Evolutionary conservation across 1,140 invertebrate genomes (phyloP).

Genomic region (Daktulosphaira vitifoliae): DNA sequence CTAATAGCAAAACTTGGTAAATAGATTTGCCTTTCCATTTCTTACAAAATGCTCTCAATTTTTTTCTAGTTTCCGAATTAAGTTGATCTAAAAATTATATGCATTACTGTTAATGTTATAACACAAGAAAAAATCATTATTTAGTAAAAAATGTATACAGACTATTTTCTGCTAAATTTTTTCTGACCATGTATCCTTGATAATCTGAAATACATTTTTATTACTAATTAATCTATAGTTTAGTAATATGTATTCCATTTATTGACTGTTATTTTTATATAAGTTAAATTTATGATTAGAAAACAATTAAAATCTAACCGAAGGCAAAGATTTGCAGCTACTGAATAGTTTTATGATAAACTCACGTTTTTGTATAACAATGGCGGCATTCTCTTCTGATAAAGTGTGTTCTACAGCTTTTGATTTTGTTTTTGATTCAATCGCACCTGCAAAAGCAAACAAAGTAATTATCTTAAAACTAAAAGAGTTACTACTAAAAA

Average conservation of each 20-base stretch:
- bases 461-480: not conserved
- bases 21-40: constrained; percentile 72
- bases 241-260: not conserved
- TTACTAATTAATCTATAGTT: not conserved
- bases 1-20: constrained; percentile 71
- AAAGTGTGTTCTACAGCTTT: not conserved
- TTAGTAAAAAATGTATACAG: not conserved
- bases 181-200: constrained; percentile 7
- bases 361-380: constrained; percentile 64
- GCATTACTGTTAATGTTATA: too few relatives aligned
- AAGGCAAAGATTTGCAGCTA: not conserved
- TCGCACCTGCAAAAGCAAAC: not conserved
- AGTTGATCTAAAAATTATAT: constrained; percentile 52
- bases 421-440: not conserved
- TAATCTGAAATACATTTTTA: constrained; percentile 14
- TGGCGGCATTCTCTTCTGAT: constrained; percentile 55
- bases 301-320: not conserved
- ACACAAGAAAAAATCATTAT: not conserved
- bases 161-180: not conserved
- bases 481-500: not conserved
- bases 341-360: not conserved
- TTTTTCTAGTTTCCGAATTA: constrained; percentile 57
- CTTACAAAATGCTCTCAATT: constrained; percentile 60
- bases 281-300: not conserved
- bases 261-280: too few relatives aligned